Evolutionary conservation across 2,113 vertebrate genomes (phyloP).

Genomic region (Perca flavescens): DNA sequence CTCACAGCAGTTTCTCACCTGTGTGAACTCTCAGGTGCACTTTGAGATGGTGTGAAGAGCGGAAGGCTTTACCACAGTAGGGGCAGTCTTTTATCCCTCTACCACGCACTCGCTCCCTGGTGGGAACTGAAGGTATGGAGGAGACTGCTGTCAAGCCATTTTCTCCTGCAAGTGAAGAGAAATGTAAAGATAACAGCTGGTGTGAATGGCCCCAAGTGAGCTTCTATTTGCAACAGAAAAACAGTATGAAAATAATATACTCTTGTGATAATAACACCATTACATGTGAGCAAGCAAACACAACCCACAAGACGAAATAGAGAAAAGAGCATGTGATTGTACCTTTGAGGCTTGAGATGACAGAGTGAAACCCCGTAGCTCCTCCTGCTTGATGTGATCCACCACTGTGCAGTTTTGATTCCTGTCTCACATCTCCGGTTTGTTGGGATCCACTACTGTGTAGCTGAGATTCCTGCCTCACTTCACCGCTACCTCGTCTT

Average conservation of each 20-base stretch:
- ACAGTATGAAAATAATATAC: conserved; percentile 30
- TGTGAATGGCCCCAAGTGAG: conserved; percentile 17
- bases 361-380: conserved; percentile 75
- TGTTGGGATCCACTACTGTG: conserved; percentile 69
- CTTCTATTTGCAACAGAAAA: conserved; percentile 23
- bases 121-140: conserved; percentile 75
- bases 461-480: conserved; percentile 73
- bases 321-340: conserved; percentile 23
- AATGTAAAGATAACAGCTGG: conserved; percentile 45
- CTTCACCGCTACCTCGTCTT: conserved; percentile 62
- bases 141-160: conserved; percentile 84
- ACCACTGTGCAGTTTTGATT: conserved; percentile 75
- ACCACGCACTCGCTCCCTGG: conserved; percentile 87
- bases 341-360: conserved; percentile 83
- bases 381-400: conserved; percentile 64
- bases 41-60: conserved; percentile 95
- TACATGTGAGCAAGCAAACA: conserved; percentile 30
- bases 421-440: conserved; percentile 69
- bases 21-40: conserved; percentile 95
- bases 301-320: background rate
- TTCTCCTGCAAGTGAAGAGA: conserved; percentile 81
- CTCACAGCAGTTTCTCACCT: conserved; percentile 83
- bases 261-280: conserved; percentile 7
- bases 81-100: conserved; percentile 92
- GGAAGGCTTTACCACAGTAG: conserved; percentile 94